Conservation (phyloP, 1,140 invertebrate species). For the Hyles vespertilio region DNA sequence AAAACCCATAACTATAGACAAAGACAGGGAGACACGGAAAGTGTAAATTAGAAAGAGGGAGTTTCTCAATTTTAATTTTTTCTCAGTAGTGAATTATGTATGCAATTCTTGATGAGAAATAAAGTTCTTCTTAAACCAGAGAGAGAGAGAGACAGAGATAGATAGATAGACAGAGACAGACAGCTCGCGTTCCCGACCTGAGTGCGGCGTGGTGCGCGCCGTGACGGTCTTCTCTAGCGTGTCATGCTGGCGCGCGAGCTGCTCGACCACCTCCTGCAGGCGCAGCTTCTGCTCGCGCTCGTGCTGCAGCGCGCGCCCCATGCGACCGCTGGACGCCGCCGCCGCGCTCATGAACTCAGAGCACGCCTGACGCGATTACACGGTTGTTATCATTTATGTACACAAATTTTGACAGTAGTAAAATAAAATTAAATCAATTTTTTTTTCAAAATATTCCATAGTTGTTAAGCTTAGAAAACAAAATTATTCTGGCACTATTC, state of each 20-base stretch:
- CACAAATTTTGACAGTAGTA: too few relatives aligned
- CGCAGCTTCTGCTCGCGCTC: constrained; percentile 95
- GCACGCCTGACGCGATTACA: constrained; percentile 80
- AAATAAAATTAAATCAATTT: too few relatives aligned
- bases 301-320: constrained; percentile 93
- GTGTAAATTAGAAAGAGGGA: too few relatives aligned
- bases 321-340: constrained; percentile 90
- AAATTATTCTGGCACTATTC: too few relatives aligned
- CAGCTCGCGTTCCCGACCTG: constrained; percentile 49
- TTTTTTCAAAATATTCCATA: too few relatives aligned
- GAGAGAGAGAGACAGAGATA: not conserved
- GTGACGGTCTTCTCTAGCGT: constrained; percentile 80
- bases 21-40: too few relatives aligned
- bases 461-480: too few relatives aligned
- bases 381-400: too few relatives aligned
- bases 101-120: too few relatives aligned
- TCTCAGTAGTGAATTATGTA: too few relatives aligned
- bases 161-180: not conserved
- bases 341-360: constrained; percentile 92
- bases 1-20: too few relatives aligned
- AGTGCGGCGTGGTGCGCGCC: constrained; percentile 54
- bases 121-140: not conserved
- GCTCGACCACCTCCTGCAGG: constrained; percentile 98
- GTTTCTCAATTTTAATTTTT: too few relatives aligned
- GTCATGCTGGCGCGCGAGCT: constrained; percentile 96